Base-by-base conservation (phyloP, 2,888 invertebrate genomes). In the Orgyia antiqua region DNA sequence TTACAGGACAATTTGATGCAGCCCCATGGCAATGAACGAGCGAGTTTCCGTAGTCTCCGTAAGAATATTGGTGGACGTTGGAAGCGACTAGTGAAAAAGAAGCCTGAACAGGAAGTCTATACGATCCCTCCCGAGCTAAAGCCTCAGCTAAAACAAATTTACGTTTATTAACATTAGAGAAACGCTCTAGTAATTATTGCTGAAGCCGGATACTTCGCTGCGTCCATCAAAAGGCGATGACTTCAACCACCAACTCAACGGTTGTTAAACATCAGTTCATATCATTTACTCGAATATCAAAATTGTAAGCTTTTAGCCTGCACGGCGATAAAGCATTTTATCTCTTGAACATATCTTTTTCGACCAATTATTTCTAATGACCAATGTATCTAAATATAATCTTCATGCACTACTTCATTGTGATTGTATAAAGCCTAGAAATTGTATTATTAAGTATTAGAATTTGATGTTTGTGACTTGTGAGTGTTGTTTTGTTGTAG, bases 41-140 rank as follows among this genome's bases (percentile, higher is more conserved):
- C 91, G 58, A 92, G 93, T 63, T 93, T 94, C 74, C 92, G 93
- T 75, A 94, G 93, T 71, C 92, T 94, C 79, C 91, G 93, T 57
- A 94, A 94, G 76, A 94, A 94, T 74, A 90, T 94, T 61, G 93
- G 94, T 62, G 94, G 94, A 62, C 92, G 93, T 68, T 94, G 94
- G 91, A 92, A 93, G 77, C 91, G 94, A 66, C 88, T 94, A 59
- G 94, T 94, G 52, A 93, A 93, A 75, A 92, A 92, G 89, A 94
- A 94, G 88, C 91, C 93, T 47, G 90, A 91, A 68, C 91, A 92
- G 75, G 93, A 94, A 70, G 90, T 91, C 49, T 93, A 93, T 86
- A 91, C 92, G 76, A 94, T 95, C 88, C 94, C 94, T 58, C 93
- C 94, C 36, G 94, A 94, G 87, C 88, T 94, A 64, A 93, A 93